These are phyloP conservation scores for Leuctra nigra DNA, from an alignment of 2,888 invertebrate species.

Conservation along the genomic window DNA sequence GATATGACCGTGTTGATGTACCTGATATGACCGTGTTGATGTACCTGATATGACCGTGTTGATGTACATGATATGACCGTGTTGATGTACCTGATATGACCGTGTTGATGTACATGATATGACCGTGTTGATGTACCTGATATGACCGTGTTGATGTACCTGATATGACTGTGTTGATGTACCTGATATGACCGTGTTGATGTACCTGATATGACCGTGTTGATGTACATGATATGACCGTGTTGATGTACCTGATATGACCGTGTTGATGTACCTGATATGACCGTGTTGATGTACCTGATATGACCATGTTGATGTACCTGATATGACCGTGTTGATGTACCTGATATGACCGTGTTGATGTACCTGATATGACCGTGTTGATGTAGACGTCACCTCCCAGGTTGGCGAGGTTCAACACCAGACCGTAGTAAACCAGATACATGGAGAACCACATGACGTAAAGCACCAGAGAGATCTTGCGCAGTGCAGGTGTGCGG, in stretches of 20 bases:
- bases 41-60: background rate
- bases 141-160: slow-evolving; percentile 52
- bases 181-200: slow-evolving; percentile 22
- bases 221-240: slow-evolving; percentile 66
- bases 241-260: background rate
- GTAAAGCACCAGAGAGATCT: slow-evolving; percentile 62
- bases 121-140: slow-evolving; percentile 42
- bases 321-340: slow-evolving; percentile 32
- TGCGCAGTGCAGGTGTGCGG: slow-evolving; percentile 54
- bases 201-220: slow-evolving; percentile 47
- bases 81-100: too few species aligned
- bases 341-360: background rate
- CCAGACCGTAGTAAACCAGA: slow-evolving; percentile 69
- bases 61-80: slow-evolving; percentile 45
- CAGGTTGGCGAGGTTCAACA: slow-evolving; percentile 66
- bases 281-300: slow-evolving; percentile 50
- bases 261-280: slow-evolving; percentile 43
- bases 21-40: too few species aligned
- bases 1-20: slow-evolving; percentile 52
- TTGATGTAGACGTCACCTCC: slow-evolving; percentile 69
- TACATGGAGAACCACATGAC: slow-evolving; percentile 73
- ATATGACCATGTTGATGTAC: slow-evolving; percentile 41
- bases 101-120: background rate
- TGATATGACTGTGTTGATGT: background rate
- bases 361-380: slow-evolving; percentile 45